These are phyloP conservation scores for Bos taurus DNA, from an alignment of 2,113 vertebrate genomes.

Conservation along the genomic window ARS-UCD2.0 NC_037332.1:49936001-49936500, in stretches of 20 bases:
- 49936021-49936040: not conserved
- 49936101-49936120: too few relatives aligned
- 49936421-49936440: not conserved
- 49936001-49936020: not conserved
- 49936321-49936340: not conserved
- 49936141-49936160: too few relatives aligned
- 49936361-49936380: constrained; percentile 4
- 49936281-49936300: too few relatives aligned
- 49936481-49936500: not conserved
- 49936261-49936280: too few relatives aligned
- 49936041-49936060: not conserved
- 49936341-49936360: not conserved
- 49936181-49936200: too few relatives aligned
- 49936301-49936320: not conserved
- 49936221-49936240: too few relatives aligned
- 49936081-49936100: too few relatives aligned
- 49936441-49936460: not conserved
- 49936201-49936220: too few relatives aligned
- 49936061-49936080: too few relatives aligned
- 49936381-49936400: not conserved
- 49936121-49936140: too few relatives aligned
- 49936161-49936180: too few relatives aligned
- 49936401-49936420: not conserved
- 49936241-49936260: too few relatives aligned
- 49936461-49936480: not conserved